Evolutionary conservation across 2,888 invertebrate species (phyloP), one percentile per base, ranked within the genome.

Genomic region (Agonum fuliginosum): DNA sequence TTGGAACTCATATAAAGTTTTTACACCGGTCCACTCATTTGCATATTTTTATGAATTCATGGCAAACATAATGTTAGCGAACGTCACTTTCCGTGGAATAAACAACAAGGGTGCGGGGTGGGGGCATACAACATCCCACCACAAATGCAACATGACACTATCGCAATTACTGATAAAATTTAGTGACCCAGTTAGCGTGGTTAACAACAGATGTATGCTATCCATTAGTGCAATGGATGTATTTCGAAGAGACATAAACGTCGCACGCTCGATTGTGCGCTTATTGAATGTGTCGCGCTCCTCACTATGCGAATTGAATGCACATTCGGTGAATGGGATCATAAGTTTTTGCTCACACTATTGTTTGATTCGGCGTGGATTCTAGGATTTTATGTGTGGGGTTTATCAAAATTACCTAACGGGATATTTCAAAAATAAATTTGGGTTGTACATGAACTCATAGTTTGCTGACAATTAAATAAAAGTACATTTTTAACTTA

Each of bases 81-180:
- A 0, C 12, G 58, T 14, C 46, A 46, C 14, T 46, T 58, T 27
- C 27, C 30, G 58, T 24, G n/a, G 27, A 19, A 19, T 14, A 37
- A 34, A 30, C 20, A 12, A 2, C 6, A 17, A 2, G 30, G 8
- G 34, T 12, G 67, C 5, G 14, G 65, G 0, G 27, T 30, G 1
- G 67, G 43, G 5, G 17, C 43, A 5, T 5, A 43, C 12, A 12
- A 27, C 27, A 10, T 22, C 43, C 65, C 62, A 74, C 75, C 75
- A 14, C 75, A 75, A 75, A 75, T 67, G 67, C 67, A 75, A 75
- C 75, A 75, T 75, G 75, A 75, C 75, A 75, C 75, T 75, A 75
- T 75, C 75, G 75, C 75, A 75, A 75, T 75, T 75, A 75, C 75
- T 75, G 75, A 75, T 75, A 75, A 75, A 75, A 75, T 75, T 75